Evolutionary conservation across 2,113 vertebrate genomes (phyloP).

Genomic region (Castor canadensis): DNA sequence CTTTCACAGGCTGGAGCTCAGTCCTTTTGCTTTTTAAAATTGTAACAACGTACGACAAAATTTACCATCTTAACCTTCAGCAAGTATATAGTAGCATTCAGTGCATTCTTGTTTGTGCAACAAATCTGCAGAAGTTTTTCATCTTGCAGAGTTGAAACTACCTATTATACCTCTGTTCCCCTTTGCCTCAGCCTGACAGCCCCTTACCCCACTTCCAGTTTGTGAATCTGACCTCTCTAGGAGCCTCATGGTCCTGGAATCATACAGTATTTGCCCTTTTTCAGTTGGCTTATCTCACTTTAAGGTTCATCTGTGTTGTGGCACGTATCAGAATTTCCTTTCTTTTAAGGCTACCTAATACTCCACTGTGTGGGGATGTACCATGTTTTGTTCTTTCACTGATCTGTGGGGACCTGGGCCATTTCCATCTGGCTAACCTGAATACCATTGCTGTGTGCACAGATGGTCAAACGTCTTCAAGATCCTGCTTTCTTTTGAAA

Average conservation of each 20-base stretch:
- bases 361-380: too few species aligned
- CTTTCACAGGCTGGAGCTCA: too few species aligned
- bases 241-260: neutral
- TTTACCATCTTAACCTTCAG: too few species aligned
- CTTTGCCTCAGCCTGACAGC: neutral
- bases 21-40: too few species aligned
- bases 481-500: neutral
- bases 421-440: neutral
- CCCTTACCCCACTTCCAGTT: neutral
- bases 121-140: too few species aligned
- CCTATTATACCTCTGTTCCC: neutral
- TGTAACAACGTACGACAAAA: too few species aligned
- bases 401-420: neutral
- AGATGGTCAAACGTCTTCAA: neutral
- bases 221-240: neutral
- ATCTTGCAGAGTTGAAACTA: too few species aligned
- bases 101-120: neutral
- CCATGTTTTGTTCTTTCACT: neutral
- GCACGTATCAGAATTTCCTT: too few species aligned
- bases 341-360: too few species aligned
- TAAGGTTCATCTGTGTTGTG: too few species aligned
- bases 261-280: neutral
- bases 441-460: neutral
- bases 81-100: neutral
- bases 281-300: neutral